A percentile compares a stretch with the other conserved stretches of the same genome.
Evolutionary conservation across 2,113 vertebrate genomes (phyloP).

Genomic region (Nesogale talazaci): DNA sequence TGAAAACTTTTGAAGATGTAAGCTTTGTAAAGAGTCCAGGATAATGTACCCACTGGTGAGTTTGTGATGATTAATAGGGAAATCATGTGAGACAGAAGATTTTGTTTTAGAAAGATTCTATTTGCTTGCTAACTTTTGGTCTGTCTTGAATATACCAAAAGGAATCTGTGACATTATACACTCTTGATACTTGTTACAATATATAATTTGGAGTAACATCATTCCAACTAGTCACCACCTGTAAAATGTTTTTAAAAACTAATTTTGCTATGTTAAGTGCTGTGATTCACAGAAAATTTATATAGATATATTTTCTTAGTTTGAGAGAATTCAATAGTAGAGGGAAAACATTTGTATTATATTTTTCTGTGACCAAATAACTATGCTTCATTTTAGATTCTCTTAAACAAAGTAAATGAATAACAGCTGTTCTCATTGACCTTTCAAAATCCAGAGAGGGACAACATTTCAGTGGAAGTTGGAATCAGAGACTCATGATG

Average conservation of each 20-base stretch:
- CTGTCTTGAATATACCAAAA: not conserved
- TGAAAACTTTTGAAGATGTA: not conserved
- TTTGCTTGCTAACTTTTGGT: not conserved
- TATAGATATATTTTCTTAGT: not conserved
- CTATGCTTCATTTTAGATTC: slow-evolving; percentile 10
- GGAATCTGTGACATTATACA: not conserved
- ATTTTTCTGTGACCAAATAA: slow-evolving; percentile 52
- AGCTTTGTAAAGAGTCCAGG: not conserved
- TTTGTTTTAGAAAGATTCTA: not conserved
- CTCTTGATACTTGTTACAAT: not conserved
- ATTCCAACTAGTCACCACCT: slow-evolving; percentile 1
- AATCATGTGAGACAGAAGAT: not conserved
- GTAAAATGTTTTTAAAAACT: not conserved
- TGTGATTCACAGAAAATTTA: not conserved
- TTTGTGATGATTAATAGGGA: not conserved
- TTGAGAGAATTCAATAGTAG: slow-evolving; percentile 38
- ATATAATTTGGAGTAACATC: not conserved
- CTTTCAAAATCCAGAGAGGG: not conserved
- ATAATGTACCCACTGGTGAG: not conserved
- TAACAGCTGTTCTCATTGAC: not conserved
- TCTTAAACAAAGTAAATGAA: slow-evolving; percentile 33
- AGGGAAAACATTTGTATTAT: slow-evolving; percentile 36
- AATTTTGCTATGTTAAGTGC: not conserved
- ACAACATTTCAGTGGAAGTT: not conserved
- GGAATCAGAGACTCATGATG: not conserved